A percentile compares a stretch with the other conserved stretches of the same genome.
phyloP scores from a whole-genome alignment of 2,113 vertebrate genomes.

The Tragelaphus scriptus region DNA sequence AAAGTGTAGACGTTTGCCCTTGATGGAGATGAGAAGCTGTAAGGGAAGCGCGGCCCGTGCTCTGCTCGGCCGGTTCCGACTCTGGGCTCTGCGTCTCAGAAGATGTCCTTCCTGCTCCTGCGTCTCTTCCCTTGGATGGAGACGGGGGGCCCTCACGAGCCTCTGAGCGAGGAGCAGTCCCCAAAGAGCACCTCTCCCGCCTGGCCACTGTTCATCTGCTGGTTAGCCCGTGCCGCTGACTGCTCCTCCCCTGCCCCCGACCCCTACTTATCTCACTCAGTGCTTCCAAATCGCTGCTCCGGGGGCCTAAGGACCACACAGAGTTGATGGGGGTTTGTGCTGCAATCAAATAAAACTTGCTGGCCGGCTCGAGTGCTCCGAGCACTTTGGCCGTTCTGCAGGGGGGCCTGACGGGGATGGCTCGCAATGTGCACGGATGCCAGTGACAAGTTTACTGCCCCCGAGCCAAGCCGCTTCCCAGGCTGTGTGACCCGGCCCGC shows the following conservation, averaged over 20 bases:
- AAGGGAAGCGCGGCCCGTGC: rapidly evolving
- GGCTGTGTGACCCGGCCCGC: too few species aligned
- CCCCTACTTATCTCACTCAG: not conserved
- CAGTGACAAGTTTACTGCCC: not conserved
- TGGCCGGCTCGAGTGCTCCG: not conserved
- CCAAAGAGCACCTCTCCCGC: too few species aligned
- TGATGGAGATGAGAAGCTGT: not conserved
- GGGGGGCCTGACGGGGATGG: not conserved
- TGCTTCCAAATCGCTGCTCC: not conserved
- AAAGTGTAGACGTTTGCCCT: rapidly evolving
- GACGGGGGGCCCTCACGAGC: not conserved
- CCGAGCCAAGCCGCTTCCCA: not conserved
- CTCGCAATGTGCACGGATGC: not conserved
- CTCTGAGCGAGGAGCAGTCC: not conserved
- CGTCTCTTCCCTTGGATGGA: too few species aligned
- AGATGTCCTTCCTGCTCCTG: rapidly evolving
- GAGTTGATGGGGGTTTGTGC: not conserved
- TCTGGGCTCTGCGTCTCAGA: not conserved
- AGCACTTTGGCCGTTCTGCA: not conserved
- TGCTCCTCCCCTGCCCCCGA: too few species aligned
- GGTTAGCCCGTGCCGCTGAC: rapidly evolving
- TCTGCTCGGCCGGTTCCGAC: too few species aligned
- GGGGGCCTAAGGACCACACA: not conserved
- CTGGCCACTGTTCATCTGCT: not conserved
- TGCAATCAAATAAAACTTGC: not conserved